Base-by-base conservation (phyloP, 2,888 invertebrate species). In the Sthenelais limicola region DNA sequence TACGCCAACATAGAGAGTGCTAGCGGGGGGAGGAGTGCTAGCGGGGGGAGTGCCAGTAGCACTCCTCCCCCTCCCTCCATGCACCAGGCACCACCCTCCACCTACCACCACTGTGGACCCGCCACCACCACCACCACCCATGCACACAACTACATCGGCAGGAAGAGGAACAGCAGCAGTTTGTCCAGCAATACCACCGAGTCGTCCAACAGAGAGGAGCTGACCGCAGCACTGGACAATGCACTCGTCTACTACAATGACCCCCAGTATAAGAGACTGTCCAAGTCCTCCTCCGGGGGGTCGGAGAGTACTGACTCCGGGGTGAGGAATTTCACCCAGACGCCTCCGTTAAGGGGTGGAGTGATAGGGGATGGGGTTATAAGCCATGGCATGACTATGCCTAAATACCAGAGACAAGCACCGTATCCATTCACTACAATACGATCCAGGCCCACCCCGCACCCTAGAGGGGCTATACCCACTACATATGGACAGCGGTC, bases 281-380 rank as follows among this genome's bases (percentile, higher is more conserved):
- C n/a, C n/a, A n/a, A n/a, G n/a, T 38, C 38, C 1, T 38, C 54
- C 3, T 7, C 21, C 30, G 28, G n/a, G n/a, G n/a, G n/a, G n/a
- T n/a, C n/a, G n/a, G n/a, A n/a, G n/a, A n/a, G 51, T 26, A 7
- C 33, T 7, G 70, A 70, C 43, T 9, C 54, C 1, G 70, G 70
- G 7, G 35, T 70, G 18, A 70, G 43, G 43, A 54, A 56, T 26
- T 70, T 70, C 54, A 56, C 70, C 7, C 70, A 56, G 51, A 54
- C 70, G 24, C 70, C 70, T 5, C 70, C 70, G 26, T 33, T 56
- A 32, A 56, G 32, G 18, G 56, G 56, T 18, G 32, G n/a, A n/a
- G 56, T 56, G 30, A 38, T 24, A 35, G 15, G n/a, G n/a, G n/a
- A n/a, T n/a, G n/a, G n/a, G n/a, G n/a, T n/a, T n/a, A n/a, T n/a